Evolutionary conservation across 2,888 invertebrate species (phyloP).

Genomic region (Meiosimyza platycephala): DNA sequence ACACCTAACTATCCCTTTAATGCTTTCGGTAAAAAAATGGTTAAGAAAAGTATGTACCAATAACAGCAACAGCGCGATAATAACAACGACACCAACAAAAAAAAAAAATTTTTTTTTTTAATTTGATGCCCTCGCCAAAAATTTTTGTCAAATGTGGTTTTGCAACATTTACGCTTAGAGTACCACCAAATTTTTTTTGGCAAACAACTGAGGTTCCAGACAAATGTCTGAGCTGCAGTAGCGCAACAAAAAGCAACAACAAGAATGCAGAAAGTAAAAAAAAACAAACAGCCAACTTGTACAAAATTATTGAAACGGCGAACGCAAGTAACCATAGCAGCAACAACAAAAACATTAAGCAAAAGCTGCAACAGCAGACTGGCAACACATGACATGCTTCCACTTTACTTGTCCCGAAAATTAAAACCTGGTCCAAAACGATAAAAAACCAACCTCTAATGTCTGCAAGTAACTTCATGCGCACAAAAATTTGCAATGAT

Average conservation of each 20-base stretch:
- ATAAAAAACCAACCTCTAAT: constrained; percentile 22
- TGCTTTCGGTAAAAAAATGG: too few relatives aligned
- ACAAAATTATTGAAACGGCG: not conserved
- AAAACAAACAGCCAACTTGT: not conserved
- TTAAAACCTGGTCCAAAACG: not conserved
- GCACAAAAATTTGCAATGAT: constrained; percentile 13
- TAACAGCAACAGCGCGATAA: not conserved
- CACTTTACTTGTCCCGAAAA: constrained; percentile 12
- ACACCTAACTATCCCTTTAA: too few relatives aligned
- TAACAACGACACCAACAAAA: not conserved
- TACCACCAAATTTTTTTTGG: not conserved
- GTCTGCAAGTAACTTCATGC: constrained; percentile 13
- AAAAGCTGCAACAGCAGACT: constrained; percentile 14
- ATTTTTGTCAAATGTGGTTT: constrained; percentile 29
- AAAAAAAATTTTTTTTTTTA: constrained; percentile 15
- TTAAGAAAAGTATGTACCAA: not conserved
- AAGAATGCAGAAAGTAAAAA: not conserved
- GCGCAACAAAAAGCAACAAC: not conserved
- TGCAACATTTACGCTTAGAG: constrained; percentile 19
- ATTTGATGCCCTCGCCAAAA: constrained; percentile 20
- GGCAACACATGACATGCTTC: constrained; percentile 30
- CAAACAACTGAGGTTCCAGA: not conserved
- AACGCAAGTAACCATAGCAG: constrained; percentile 15
- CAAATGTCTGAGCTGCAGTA: constrained; percentile 21
- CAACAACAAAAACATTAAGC: not conserved